Evolutionary conservation across 2,113 vertebrate species (phyloP), one percentile per base, ranked within the genome.

Genomic region (Labeo rohita): DNA sequence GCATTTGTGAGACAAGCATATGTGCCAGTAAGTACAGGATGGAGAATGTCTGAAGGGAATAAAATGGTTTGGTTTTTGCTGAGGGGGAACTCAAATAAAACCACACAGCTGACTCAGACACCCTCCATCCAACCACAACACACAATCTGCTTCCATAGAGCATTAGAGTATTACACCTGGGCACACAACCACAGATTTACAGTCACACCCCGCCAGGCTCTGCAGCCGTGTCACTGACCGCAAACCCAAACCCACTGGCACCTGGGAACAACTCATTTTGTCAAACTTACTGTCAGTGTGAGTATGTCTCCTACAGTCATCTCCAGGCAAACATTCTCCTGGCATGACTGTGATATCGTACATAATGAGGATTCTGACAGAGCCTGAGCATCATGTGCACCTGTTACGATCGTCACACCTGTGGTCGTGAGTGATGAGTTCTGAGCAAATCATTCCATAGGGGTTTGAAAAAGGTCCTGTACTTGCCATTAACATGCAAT

Each of bases 71-170:
- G 15, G 4, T 61, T 84, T 83, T 86, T 88, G 83, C 63, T 76
- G 50, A 28, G 83, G 63, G 65, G 21, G 75, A 76, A 80, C 70
- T 83, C 52, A 59, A 80, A 81, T 52, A 72, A 84, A 84, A 85
- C 84, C 87, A 79, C 83, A 34, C 18, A 23, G 61, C 59, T 90
- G 89, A 89, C 34, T 89, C 85, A 89, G 75, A 81, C 34, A 39
- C 66, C 65, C 75, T 76, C 68, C 47, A 65, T 45, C 43, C 66
- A 72, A 84, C 54, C 63, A 88, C 50, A 84, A 74, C 68, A 80
- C 65, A 85, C 52, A 34, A 77, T 50, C 59, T 52, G 88, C 61
- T 73, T 52, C 50, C 50, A 47, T 15, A 47, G 45, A 59, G n/a
- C 75, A 21, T 76, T 28, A 79, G 13, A 61, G 13, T 65, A 47